A percentile compares a stretch with the other conserved stretches of the same genome.
Evolutionary conservation across 2,113 vertebrate genomes (phyloP).

Genomic region (Rhinopithecus roxellana): DNA sequence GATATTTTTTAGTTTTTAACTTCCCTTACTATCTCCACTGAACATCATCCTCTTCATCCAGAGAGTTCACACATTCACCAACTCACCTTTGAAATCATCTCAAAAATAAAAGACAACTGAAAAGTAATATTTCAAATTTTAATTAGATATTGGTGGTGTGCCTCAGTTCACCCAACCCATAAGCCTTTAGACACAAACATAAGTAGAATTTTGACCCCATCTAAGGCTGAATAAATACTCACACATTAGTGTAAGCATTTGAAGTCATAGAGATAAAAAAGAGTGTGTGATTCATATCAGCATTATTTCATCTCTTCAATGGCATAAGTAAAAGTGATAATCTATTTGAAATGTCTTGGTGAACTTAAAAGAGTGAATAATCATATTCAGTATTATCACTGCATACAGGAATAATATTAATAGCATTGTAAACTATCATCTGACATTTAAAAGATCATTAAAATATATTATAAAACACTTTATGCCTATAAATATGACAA

Average conservation of each 20-base stretch:
- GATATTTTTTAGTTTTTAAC: neutral
- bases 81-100: neutral
- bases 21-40: neutral
- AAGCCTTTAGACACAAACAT: slow-evolving; percentile 2
- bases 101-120: slow-evolving; percentile 26
- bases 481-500: slow-evolving; percentile 14
- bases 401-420: neutral
- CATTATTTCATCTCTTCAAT: neutral
- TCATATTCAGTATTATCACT: neutral
- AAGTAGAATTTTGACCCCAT: neutral
- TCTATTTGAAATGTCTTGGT: neutral
- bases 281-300: neutral
- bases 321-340: neutral
- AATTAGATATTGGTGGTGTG: neutral
- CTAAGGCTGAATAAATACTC: neutral
- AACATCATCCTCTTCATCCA: neutral
- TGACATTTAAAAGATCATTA: slow-evolving; percentile 23
- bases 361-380: neutral
- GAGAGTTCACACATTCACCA: neutral
- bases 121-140: neutral
- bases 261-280: neutral
- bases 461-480: slow-evolving; percentile 8
- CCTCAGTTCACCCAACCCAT: neutral
- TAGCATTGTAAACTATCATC: slow-evolving; percentile 1
- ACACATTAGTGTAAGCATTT: neutral